phyloP scores from a whole-genome alignment of 2,888 invertebrate genomes.

The Leptarthrus brevirostris region DNA sequence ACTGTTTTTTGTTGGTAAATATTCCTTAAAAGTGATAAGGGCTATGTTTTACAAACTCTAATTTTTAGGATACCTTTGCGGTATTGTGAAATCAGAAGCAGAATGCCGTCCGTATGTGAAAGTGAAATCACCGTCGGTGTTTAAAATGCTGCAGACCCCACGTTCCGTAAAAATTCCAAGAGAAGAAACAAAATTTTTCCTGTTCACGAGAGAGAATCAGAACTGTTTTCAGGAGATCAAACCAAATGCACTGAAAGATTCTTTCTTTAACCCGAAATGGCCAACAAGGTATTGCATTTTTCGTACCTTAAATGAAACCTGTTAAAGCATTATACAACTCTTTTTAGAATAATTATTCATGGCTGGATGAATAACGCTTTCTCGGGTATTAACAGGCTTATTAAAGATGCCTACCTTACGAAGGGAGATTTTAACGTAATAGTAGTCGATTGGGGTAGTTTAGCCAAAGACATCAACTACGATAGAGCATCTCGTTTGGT shows the following conservation, averaged over 20 bases:
- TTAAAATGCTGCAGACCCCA: not conserved
- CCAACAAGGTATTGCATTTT: slow-evolving; percentile 12
- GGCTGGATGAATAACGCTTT: slow-evolving; percentile 70
- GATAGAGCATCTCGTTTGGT: not conserved
- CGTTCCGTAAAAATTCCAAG: not conserved
- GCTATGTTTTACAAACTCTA: too few relatives aligned
- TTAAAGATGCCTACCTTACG: slow-evolving; percentile 67
- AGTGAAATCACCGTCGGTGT: not conserved
- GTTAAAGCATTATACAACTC: too few relatives aligned
- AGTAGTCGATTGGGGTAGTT: slow-evolving; percentile 69
- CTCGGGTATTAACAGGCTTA: slow-evolving; percentile 57
- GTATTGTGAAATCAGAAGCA: not conserved
- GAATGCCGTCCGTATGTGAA: slow-evolving; percentile 16
- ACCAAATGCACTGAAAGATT: not conserved
- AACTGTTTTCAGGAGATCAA: slow-evolving; percentile 10
- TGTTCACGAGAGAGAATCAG: slow-evolving; percentile 18
- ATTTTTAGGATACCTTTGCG: too few relatives aligned
- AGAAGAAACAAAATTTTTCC: slow-evolving; percentile 4
- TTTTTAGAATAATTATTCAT: slow-evolving; percentile 64
- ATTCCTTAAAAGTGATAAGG: too few relatives aligned
- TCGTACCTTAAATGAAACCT: too few relatives aligned
- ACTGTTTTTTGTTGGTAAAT: too few relatives aligned
- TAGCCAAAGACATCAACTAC: slow-evolving; percentile 10
- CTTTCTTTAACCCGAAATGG: slow-evolving; percentile 12
- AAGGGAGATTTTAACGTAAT: slow-evolving; percentile 70